Base-by-base conservation (phyloP, 2,888 invertebrate species). In the Idaea dimidiata region DNA sequence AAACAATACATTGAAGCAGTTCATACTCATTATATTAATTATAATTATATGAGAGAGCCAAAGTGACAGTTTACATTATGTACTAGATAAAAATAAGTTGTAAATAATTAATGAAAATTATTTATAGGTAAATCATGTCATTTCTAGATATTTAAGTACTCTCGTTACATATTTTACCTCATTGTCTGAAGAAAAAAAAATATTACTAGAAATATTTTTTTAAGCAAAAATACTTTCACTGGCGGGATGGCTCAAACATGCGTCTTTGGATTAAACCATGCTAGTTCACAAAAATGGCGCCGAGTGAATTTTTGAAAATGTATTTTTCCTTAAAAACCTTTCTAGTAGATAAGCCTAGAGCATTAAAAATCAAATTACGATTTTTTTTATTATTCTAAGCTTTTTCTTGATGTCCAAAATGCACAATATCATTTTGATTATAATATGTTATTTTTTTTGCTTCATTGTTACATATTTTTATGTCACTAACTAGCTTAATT, bases 21-120 rank as follows among this genome's bases (percentile, higher is more conserved):
- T 85, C 85, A 84, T 88, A 89, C 88, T 89, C 89, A 88, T 86
- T 86, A 85, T 81, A 60, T 78, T 82, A 81, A 76, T 77, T 81
- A 74, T 66, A 61, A 66, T 67, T 74, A 72, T 77, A 83, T 78
- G 84, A 84, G 84, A 84, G 83, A 89, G 87, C 89, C 89, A 90
- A 90, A 89, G 87, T 89, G 80, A 79, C 80, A 78, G 81, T 77
- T 81, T 75, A 68, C 18, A 55, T 7, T 55, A 55, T 55, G 16
- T 55, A 8, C 8, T 16, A 55, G 10, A 17, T n/a, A 55, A 16
- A 16, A 17, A 54, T 54, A 56, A 56, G 56, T 4, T 91, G 89
- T 90, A 90, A 84, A 88, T 89, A 88, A 78, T 84, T 84, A 85
- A 54, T 65, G 43, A 43, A 17, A 16, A 74, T 78, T 79, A 78